Conservation (phyloP, 2,888 invertebrate species). For the Zonitis immaculata region DNA sequence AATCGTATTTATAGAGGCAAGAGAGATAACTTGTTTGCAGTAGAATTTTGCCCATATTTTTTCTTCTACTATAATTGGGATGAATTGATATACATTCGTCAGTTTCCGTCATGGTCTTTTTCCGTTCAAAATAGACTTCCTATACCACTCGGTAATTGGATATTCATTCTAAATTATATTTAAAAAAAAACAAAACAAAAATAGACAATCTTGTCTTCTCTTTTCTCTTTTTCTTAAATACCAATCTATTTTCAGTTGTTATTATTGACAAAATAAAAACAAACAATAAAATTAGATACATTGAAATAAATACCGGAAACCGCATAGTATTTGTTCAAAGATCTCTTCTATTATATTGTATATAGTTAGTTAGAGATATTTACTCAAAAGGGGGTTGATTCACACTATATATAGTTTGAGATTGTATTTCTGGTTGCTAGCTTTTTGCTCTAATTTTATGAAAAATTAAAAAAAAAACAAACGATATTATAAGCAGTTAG, state of each 20-base stretch:
- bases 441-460: not conserved
- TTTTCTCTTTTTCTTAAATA: not conserved
- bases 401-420: not conserved
- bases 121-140: not conserved
- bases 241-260: not conserved
- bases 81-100: too few species aligned
- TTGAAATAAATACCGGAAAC: slow-evolving; percentile 1
- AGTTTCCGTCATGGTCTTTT: not conserved
- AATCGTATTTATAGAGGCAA: too few species aligned
- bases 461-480: too few species aligned
- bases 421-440: not conserved
- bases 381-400: not conserved
- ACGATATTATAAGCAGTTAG: slow-evolving; percentile 11
- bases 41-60: too few species aligned
- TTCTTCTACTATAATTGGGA: too few species aligned
- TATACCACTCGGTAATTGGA: not conserved
- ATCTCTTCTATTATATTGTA: not conserved
- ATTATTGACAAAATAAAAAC: slow-evolving; percentile 1
- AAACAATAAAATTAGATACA: slow-evolving; percentile 1
- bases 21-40: too few species aligned
- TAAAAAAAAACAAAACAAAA: too few species aligned
- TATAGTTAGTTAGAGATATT: not conserved
- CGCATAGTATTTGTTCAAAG: not conserved
- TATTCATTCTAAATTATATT: too few species aligned
- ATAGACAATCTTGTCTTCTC: not conserved